Conservation (phyloP, 2,113 vertebrate genomes). For the Rhegmatorhina hoffmannsi region DNA sequence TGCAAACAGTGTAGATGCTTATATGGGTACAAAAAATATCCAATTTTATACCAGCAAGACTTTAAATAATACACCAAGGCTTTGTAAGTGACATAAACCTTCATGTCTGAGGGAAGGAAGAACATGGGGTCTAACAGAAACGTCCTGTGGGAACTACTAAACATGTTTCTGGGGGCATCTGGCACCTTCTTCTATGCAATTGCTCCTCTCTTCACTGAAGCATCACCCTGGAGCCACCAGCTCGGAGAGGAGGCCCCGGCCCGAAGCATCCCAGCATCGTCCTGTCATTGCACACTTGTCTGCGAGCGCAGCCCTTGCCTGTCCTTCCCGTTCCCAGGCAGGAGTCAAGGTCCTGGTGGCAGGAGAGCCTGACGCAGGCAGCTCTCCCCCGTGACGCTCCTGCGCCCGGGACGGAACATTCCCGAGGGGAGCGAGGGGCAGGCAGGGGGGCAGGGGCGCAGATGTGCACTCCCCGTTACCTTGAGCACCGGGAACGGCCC, state of each 20-base stretch:
- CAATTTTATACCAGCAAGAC: background rate
- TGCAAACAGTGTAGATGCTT: background rate
- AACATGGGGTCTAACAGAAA: background rate
- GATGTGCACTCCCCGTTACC: conserved; percentile 7
- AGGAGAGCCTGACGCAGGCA: conserved; percentile 63
- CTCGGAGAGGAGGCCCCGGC: fast-evolving
- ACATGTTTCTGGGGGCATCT: background rate
- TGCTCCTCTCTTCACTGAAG: background rate
- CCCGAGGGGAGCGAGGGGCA: background rate
- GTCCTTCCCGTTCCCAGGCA: conserved; percentile 23
- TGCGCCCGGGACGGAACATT: conserved; percentile 48
- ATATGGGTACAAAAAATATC: background rate
- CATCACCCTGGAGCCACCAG: background rate
- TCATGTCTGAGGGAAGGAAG: background rate
- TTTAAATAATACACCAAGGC: background rate
- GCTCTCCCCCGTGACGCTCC: conserved; percentile 24
- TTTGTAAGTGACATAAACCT: background rate
- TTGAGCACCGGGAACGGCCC: background rate
- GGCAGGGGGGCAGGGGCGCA: background rate
- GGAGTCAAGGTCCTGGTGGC: conserved; percentile 53
- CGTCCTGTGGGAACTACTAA: background rate
- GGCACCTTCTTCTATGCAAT: fast-evolving
- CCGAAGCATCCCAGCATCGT: background rate
- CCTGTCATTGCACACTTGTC: fast-evolving
- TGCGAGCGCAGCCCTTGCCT: background rate